Percentiles rank a stretch among this genome's conserved stretches.
These are phyloP conservation scores for Ormyrus labotus DNA, from an alignment of 2,888 invertebrate species.

Conservation along the genomic window DNA sequence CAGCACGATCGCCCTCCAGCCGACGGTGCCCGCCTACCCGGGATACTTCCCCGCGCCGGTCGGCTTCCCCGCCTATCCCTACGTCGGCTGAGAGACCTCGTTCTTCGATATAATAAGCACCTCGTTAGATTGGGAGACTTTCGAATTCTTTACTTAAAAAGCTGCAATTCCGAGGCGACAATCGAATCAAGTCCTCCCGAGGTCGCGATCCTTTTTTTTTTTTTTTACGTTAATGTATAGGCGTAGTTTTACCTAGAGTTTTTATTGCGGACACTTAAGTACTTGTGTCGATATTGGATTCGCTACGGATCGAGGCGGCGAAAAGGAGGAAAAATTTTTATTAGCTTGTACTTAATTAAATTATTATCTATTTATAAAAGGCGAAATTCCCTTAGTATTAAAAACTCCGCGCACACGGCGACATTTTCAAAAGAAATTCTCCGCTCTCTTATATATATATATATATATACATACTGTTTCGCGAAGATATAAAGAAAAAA, in stretches of 20 bases:
- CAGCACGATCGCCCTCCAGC: conserved; percentile 85
- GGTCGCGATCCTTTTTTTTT: conserved; percentile 4
- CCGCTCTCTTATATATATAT: too few species aligned
- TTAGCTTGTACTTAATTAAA: conserved; percentile 28
- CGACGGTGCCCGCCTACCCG: conserved; percentile 82
- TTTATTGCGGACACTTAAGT: conserved; percentile 10
- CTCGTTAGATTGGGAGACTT: not conserved
- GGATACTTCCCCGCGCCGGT: conserved; percentile 85
- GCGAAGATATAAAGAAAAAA: not conserved
- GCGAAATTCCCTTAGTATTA: not conserved
- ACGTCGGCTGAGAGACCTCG: conserved; percentile 79
- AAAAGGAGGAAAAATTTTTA: conserved; percentile 5
- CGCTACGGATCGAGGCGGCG: not conserved
- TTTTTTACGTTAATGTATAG: conserved; percentile 19
- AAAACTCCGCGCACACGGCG: too few species aligned
- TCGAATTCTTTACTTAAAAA: not conserved
- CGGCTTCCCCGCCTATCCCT: conserved; percentile 84
- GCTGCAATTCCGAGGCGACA: not conserved
- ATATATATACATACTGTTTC: too few species aligned
- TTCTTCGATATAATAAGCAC: not conserved
- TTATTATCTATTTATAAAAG: conserved; percentile 41
- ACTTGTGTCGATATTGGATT: conserved; percentile 9
- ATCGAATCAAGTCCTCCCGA: not conserved
- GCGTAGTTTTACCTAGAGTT: conserved; percentile 20
- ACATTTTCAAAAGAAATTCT: too few species aligned